phyloP scores from a whole-genome alignment of 2,797 vertebrate species.

The Alosa sapidissima region DNA sequence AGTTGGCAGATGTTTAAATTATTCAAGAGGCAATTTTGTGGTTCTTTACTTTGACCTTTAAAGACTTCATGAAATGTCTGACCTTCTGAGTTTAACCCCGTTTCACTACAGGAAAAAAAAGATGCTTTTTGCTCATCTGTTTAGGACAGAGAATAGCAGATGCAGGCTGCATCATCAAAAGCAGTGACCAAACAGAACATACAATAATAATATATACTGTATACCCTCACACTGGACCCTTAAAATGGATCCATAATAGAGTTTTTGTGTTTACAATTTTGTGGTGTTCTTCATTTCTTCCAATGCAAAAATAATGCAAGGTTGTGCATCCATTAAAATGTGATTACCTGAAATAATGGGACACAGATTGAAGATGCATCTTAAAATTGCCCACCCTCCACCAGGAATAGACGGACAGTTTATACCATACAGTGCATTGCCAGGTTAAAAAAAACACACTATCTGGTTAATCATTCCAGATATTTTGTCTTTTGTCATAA shows the following conservation, averaged over 20 bases:
- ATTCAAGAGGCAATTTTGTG: conserved; percentile 11
- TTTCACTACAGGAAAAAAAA: not conserved
- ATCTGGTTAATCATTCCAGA: not conserved
- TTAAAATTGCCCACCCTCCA: not conserved
- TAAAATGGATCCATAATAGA: not conserved
- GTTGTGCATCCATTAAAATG: conserved; percentile 5
- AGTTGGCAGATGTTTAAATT: conserved; percentile 11
- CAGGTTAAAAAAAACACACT: not conserved
- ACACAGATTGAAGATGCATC: not conserved
- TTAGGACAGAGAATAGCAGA: not conserved
- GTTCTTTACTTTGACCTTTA: conserved; percentile 7
- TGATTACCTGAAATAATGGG: not conserved
- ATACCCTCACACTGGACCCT: not conserved
- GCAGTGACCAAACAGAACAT: not conserved
- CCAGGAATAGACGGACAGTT: not conserved
- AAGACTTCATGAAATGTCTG: conserved; percentile 19
- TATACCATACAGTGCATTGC: not conserved
- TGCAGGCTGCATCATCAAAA: not conserved
- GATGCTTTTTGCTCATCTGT: not conserved
- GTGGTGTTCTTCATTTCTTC: not conserved
- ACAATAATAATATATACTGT: not conserved
- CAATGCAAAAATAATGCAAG: not conserved
- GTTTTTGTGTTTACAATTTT: not conserved
- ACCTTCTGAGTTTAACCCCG: conserved; percentile 11
- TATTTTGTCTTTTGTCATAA: not conserved